Percentiles rank a stretch among this genome's conserved stretches.
phyloP scores from a whole-genome alignment of 1,140 invertebrate species.

The Diuraphis noxia region DNA sequence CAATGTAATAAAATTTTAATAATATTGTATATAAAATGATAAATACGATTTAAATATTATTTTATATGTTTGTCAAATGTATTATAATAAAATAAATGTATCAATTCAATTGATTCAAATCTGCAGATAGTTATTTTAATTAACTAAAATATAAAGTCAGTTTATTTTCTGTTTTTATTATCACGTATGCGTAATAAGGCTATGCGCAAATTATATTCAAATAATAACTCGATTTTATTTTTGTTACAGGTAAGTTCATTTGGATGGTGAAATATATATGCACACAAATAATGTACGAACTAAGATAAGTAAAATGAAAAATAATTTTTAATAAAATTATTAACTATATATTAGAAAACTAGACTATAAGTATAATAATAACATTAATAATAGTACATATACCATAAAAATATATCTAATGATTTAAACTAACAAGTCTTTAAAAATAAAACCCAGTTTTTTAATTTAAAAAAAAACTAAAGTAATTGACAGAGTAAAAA shows the following conservation, averaged over 20 bases:
- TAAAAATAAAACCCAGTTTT: no score
- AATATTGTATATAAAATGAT: not conserved
- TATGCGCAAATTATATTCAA: not conserved
- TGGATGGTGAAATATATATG: not conserved
- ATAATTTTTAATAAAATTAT: not conserved
- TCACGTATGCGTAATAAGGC: not conserved
- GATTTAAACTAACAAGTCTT: no score
- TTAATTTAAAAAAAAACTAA: no score
- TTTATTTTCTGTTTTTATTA: not conserved
- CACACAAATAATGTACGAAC: not conserved
- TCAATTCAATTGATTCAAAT: not conserved
- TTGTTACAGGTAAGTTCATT: conserved; percentile 21
- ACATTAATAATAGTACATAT: no score
- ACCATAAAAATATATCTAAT: no score
- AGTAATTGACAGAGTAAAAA: no score
- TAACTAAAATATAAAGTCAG: no score
- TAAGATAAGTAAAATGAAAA: not conserved
- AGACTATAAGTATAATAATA: no score
- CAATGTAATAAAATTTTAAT: not conserved
- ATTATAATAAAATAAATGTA: not conserved
- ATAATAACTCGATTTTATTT: not conserved
- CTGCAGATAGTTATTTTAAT: not conserved
- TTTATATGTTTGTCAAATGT: not conserved
- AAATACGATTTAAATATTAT: not conserved
- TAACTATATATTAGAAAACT: no score